Percentiles rank a stretch among this genome's conserved stretches.
These are phyloP conservation scores for Ctenomys sociabilis DNA, from an alignment of 2,113 vertebrate genomes.

Conservation along the genomic window DNA sequence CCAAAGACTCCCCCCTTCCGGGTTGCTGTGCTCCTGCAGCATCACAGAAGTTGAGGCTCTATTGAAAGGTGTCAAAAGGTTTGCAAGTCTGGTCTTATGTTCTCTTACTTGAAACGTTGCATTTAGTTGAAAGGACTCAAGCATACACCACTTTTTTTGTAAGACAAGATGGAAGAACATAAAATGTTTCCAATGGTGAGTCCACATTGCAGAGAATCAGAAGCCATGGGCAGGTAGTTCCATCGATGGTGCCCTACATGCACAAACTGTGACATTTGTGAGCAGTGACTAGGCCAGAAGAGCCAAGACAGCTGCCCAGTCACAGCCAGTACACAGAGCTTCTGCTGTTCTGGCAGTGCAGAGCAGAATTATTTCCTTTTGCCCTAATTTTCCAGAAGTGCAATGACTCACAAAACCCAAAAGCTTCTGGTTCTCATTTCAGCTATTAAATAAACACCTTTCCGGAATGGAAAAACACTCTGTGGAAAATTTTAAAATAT, in stretches of 20 bases:
- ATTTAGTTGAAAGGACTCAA: neutral
- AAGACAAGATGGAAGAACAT: neutral
- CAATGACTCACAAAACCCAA: neutral
- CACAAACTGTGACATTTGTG: fast-evolving
- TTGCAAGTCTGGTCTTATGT: neutral
- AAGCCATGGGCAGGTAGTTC: fast-evolving
- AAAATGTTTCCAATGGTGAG: neutral
- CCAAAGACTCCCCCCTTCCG: fast-evolving
- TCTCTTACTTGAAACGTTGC: neutral
- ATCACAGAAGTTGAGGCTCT: fast-evolving
- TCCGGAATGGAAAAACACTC: neutral
- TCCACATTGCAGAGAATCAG: fast-evolving
- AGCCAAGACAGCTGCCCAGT: too few relatives aligned
- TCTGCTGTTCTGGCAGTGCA: neutral
- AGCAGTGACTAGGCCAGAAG: neutral
- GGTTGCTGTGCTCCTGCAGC: fast-evolving
- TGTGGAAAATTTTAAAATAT: constrained; percentile 16
- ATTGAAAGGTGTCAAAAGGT: fast-evolving
- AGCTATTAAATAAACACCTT: neutral
- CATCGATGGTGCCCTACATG: fast-evolving
- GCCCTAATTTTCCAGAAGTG: neutral
- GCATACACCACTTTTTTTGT: too few relatives aligned
- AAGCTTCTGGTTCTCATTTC: neutral
- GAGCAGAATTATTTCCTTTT: neutral
- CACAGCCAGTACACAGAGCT: neutral